Evolutionary conservation across 53 echinoderm and acorn worm species (phyloP), one percentile per base, ranked within the genome.

Genomic region (Holothuria leucospilota): DNA sequence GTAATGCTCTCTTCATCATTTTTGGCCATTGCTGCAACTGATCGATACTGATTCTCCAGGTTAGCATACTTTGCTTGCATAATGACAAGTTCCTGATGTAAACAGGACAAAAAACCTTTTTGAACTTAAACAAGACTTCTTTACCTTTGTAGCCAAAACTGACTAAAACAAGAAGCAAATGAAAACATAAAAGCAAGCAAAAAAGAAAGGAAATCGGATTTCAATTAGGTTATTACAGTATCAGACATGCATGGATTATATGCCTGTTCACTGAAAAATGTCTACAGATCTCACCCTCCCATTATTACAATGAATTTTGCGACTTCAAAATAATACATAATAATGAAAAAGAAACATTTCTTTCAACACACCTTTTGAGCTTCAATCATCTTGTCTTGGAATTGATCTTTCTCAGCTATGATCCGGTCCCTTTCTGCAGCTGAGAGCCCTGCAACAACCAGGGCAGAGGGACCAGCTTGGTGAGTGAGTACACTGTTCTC

Each of bases 301-400:
- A 56, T 56, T 56, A 18, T 56, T 56, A 12, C 15, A 56, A 12
- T 16, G 0, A 16, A 56, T 56, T 16, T 18, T 15, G 14, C 8
- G 15, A 56, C 8, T 56, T 56, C 0, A 56, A 10, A 56, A 18
- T 56, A 18, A 56, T 18, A 16, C 15, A 56, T 5, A 15, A 15
- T 16, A 16, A 56, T 56, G 18, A 16, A 16, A 56, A 16, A 16
- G 8, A 56, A 7, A 56, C 15, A 9, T 9, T 46, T 46, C 39
- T 20, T 21, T 40, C 4, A 39, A 42, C 72, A 72, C 84, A 96
- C 96, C 92, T 96, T 96, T 63, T 96, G 92, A 16, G 96, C 90
- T 8, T 92, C 68, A 28, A 96, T 90, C 86, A 87, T 88, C 71
- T 92, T 85, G 51, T 96, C 90, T 71, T 96, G 92, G 90, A 94